Conservation (phyloP, 2,888 invertebrate species). For the Lasius platythorax region DNA sequence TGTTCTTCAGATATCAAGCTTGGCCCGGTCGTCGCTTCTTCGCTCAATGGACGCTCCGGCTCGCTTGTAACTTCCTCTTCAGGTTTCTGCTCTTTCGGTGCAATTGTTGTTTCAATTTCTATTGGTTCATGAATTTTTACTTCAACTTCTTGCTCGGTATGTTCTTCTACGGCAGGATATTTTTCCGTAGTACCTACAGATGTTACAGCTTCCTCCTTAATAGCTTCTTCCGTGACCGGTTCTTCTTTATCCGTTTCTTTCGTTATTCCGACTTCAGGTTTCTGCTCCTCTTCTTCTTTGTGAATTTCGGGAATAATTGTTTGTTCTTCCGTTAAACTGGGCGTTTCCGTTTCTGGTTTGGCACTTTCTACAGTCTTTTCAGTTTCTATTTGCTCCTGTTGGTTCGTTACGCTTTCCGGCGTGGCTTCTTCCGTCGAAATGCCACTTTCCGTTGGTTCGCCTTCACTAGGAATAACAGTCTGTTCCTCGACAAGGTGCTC, state of each 20-base stretch:
- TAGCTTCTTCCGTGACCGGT: conserved; percentile 32
- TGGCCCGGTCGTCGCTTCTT: conserved; percentile 45
- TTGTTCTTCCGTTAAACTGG: conserved; percentile 60
- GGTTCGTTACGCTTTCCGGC: conserved; percentile 53
- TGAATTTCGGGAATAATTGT: conserved; percentile 53
- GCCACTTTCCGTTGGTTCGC: conserved; percentile 45
- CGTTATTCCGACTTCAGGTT: conserved; percentile 56
- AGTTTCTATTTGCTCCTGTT: conserved; percentile 59
- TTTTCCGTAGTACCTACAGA: conserved; percentile 10
- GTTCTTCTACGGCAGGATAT: neutral
- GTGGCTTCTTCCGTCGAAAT: conserved; percentile 57
- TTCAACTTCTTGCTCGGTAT: conserved; percentile 4
- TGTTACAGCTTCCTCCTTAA: conserved; percentile 18
- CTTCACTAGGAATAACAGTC: conserved; percentile 42
- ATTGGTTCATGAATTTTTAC: conserved; percentile 25
- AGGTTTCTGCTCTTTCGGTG: conserved; percentile 46
- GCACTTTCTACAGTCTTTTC: conserved; percentile 57
- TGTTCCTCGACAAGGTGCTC: conserved; percentile 61
- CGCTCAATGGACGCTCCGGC: conserved; percentile 4
- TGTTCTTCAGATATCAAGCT: conserved; percentile 47
- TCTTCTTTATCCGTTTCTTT: conserved; percentile 51
- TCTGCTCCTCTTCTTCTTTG: conserved; percentile 33
- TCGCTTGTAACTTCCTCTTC: conserved; percentile 30
- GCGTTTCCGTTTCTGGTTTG: conserved; percentile 63
- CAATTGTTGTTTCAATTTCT: conserved; percentile 36